Percentiles rank a stretch among this genome's conserved stretches.
phyloP scores from a whole-genome alignment of 1,140 invertebrate species.

The Bradysia coprophila region DNA sequence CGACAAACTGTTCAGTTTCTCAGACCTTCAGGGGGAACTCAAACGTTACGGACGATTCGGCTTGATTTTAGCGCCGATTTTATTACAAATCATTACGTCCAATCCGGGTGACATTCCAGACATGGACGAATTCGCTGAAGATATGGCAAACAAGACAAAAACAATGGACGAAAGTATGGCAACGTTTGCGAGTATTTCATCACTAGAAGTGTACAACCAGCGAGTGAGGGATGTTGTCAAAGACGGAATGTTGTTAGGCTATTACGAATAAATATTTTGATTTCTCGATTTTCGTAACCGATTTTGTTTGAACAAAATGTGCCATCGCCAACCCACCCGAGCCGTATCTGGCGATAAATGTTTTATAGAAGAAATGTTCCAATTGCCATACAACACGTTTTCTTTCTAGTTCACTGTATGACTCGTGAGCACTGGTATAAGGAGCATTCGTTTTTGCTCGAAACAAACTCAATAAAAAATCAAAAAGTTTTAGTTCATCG shows the following conservation, averaged over 20 bases:
- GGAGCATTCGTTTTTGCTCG: too few relatives aligned
- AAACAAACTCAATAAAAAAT: too few relatives aligned
- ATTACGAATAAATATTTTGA: not conserved
- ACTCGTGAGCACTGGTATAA: too few relatives aligned
- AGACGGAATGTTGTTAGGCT: not conserved
- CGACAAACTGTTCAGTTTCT: conserved; percentile 12
- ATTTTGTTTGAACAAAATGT: too few relatives aligned
- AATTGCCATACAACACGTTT: too few relatives aligned
- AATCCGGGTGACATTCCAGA: not conserved
- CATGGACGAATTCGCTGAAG: not conserved
- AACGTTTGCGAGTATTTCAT: not conserved
- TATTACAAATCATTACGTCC: not conserved
- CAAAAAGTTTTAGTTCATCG: too few relatives aligned
- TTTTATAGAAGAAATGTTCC: too few relatives aligned
- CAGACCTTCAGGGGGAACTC: conserved; percentile 11
- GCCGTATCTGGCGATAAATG: too few relatives aligned
- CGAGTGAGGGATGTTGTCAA: not conserved
- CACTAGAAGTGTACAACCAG: too few relatives aligned
- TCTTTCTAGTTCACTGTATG: too few relatives aligned
- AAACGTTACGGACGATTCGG: conserved; percentile 11
- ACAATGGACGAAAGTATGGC: not conserved
- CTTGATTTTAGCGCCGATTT: conserved; percentile 1
- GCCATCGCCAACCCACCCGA: too few relatives aligned
- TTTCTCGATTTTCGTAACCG: too few relatives aligned
- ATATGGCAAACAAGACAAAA: not conserved